Evolutionary conservation across 2,113 vertebrate genomes (phyloP).

Genomic region (Tylochromis polylepis): DNA sequence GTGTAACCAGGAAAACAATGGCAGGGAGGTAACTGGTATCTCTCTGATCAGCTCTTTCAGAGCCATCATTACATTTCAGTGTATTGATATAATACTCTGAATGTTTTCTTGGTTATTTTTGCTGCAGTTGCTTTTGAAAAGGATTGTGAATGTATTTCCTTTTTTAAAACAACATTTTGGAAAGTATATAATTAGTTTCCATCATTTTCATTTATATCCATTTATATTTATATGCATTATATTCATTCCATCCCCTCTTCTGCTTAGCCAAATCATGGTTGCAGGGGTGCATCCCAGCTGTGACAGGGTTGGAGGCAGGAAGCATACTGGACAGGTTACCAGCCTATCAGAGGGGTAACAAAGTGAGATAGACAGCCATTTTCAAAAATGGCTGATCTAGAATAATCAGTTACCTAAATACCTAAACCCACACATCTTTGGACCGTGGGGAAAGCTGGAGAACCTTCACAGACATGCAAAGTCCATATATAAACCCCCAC

Average conservation of each 20-base stretch:
- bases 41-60: not conserved
- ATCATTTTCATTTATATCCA: rapidly evolving
- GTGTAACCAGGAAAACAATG: rapidly evolving
- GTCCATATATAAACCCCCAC: not conserved
- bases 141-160: no score
- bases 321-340: no score
- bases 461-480: not conserved
- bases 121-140: not conserved
- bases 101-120: not conserved
- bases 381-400: not conserved
- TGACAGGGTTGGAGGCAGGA: not conserved
- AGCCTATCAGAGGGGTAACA: no score
- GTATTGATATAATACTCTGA: not conserved
- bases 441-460: not conserved
- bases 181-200: not conserved
- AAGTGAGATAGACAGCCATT: no score
- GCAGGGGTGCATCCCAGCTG: not conserved
- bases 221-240: not conserved
- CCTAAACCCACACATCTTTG: not conserved
- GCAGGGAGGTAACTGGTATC: not conserved
- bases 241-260: not conserved
- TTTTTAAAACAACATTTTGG: no score
- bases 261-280: not conserved
- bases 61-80: not conserved
- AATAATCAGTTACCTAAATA: not conserved